Percentiles rank a stretch among this genome's conserved stretches.
Evolutionary conservation across 2,113 vertebrate genomes (phyloP).

Genomic region (Alosa alosa): DNA sequence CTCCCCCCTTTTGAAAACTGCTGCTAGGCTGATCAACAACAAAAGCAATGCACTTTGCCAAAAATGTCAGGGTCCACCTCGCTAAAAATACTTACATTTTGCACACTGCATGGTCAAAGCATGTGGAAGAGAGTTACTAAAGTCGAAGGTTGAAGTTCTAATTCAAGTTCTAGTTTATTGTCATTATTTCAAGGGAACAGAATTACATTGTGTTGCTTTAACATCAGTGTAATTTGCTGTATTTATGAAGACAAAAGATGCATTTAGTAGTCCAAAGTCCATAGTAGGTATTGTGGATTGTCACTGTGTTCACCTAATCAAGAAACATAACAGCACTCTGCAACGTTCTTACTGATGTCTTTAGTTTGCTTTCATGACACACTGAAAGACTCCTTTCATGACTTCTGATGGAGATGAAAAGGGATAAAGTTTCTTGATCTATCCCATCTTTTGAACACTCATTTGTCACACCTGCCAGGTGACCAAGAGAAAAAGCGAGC

Average conservation of each 20-base stretch:
- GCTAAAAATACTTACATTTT: background rate
- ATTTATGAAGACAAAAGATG: background rate
- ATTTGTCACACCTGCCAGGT: conserved; percentile 18
- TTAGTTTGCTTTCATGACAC: background rate
- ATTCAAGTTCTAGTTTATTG: too few species aligned
- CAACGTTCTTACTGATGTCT: background rate
- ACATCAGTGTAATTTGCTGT: too few species aligned
- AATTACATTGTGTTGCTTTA: too few species aligned
- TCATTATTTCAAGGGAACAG: too few species aligned
- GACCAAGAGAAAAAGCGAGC: background rate
- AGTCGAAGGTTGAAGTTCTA: too few species aligned
- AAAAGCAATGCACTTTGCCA: background rate
- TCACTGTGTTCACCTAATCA: background rate
- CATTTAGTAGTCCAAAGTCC: background rate
- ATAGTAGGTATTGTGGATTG: background rate
- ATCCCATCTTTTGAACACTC: conserved; percentile 6
- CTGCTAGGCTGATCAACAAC: background rate
- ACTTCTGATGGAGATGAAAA: conserved; percentile 5
- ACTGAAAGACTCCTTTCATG: conserved; percentile 37
- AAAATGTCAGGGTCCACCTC: too few species aligned
- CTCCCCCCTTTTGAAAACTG: too few species aligned
- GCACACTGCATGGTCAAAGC: background rate
- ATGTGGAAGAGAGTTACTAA: too few species aligned
- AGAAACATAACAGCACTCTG: background rate
- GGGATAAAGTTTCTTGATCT: conserved; percentile 17